Evolutionary conservation across 2,888 invertebrate genomes (phyloP), one percentile per base, ranked within the genome.

Genomic region (Agrilus mali): DNA sequence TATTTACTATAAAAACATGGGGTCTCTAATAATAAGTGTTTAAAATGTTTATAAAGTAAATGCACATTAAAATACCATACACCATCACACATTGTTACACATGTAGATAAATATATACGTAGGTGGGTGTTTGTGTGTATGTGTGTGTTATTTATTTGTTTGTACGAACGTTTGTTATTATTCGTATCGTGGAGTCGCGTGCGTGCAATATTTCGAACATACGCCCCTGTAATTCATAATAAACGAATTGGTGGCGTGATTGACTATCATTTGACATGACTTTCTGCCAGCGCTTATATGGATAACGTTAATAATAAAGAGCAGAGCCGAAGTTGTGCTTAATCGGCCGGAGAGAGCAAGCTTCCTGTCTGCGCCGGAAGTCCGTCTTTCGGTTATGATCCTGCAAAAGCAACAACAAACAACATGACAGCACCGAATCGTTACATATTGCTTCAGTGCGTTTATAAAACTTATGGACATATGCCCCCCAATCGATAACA

Each of bases 141-240:
- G 4, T 27, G 10, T 27, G 10, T 27, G 27, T 27, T 27, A 10
- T 27, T 27, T 27, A 40, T 34, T 14, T 34, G 33, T 34, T 32
- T 33, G 17, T 15, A 14, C 7, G 35, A 17, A 45, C 42, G 50
- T 57, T 57, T 58, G 53, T 55, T 57, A 58, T 60, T 59, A 58
- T 60, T 59, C 59, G 46, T 40, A 49, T 57, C 54, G 57, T 58
- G 55, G 17, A 56, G 59, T 36, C 48, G 46, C 43, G 46, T 47
- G 48, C 56, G 55, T 58, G 54, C 47, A 54, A 55, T 58, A 55
- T 58, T 58, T 56, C 53, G 53, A 56, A 54, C 60, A 56, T 57
- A 59, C 60, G 58, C 55, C 58, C 55, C 53, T 50, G 49, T 55
- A 57, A 61, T 61, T 59, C 57, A 60, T 62, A 60, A 60, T 58